A percentile compares a stretch with the other conserved stretches of the same genome.
These are phyloP conservation scores for Enoplosus armatus DNA, from an alignment of 2,797 vertebrate species.

Conservation along the genomic window DNA sequence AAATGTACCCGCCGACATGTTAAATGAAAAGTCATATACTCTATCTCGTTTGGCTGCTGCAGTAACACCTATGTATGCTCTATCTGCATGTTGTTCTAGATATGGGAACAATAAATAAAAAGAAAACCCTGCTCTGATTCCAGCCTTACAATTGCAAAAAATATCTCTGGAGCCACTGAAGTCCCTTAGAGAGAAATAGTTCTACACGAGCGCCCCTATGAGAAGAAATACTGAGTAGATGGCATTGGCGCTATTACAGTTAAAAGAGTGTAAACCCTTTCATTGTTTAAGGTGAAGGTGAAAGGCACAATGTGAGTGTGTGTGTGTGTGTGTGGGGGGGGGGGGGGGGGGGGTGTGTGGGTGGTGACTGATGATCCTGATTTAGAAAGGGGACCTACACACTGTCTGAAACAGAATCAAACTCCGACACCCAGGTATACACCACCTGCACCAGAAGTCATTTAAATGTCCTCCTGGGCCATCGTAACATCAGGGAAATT, in stretches of 20 bases:
- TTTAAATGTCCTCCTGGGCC: constrained; percentile 84
- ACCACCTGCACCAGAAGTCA: constrained; percentile 81
- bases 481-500: constrained; percentile 78
- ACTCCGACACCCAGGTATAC: constrained; percentile 74
- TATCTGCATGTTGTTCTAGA: constrained; percentile 25
- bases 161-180: constrained; percentile 36
- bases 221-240: constrained; percentile 72
- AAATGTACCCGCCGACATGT: background rate
- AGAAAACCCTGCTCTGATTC: constrained; percentile 26
- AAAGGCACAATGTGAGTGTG: constrained; percentile 50
- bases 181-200: constrained; percentile 43
- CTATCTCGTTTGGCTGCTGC: background rate
- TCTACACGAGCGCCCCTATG: constrained; percentile 49
- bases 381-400: constrained; percentile 74
- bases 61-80: background rate
- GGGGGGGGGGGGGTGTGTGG: constrained; percentile 49
- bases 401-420: constrained; percentile 76
- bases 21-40: background rate
- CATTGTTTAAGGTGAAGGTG: constrained; percentile 79
- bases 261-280: constrained; percentile 67
- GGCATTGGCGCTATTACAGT: constrained; percentile 69
- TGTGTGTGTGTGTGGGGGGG: constrained; percentile 16
- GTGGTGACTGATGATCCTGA: constrained; percentile 82
- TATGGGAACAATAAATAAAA: constrained; percentile 18
- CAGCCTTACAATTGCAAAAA: constrained; percentile 50